Base-by-base conservation (phyloP, 2,888 invertebrate genomes). In the Cheilosia soror region DNA sequence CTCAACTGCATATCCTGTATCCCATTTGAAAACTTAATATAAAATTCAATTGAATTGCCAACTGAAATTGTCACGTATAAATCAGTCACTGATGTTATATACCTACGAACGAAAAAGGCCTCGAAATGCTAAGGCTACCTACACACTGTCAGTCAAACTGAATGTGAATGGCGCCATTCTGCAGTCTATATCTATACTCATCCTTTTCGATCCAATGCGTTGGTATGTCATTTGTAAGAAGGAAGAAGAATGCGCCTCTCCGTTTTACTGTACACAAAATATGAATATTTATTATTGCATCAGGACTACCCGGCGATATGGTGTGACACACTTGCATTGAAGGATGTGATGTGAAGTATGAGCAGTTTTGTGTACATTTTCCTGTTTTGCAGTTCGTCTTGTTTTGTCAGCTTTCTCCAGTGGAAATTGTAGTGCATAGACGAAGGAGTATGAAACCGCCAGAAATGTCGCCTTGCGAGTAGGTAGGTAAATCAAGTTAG, bases 21-120 rank as follows among this genome's bases (percentile, higher is more conserved):
- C 53, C 27, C 63, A 78, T 83, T 68, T 73, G 78, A 73, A 73
- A 79, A 83, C 73, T 77, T 76, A 76, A 77, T 81, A 81, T 76
- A 81, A 76, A 85, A 85, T 81, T 85, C 81, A 85, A 85, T 85
- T 81, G 81, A 85, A 81, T 76, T 76, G 76, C 85, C 66, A 81
- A 85, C 85, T 77, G 76, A 57, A 81, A 81, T 66, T 85, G 85
- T 75, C 85, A 85, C 85, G 84, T 81, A 85, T 81, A 77, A 80
- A 76, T 80, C 80, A 85, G 81, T 37, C 31, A 31, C 53, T n/a
- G n/a, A n/a, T n/a, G 29, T 7, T 47, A 58, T 49, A 42, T 37
- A 20, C 20, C 20, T 20, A 49, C 44, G 77, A 66, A 72, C 15
- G 65, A 51, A 47, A 65, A 49, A 69, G 68, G 33, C 20, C 69